Evolutionary conservation across 2,113 vertebrate species (phyloP).

Genomic region (Engystomops pustulosus): DNA sequence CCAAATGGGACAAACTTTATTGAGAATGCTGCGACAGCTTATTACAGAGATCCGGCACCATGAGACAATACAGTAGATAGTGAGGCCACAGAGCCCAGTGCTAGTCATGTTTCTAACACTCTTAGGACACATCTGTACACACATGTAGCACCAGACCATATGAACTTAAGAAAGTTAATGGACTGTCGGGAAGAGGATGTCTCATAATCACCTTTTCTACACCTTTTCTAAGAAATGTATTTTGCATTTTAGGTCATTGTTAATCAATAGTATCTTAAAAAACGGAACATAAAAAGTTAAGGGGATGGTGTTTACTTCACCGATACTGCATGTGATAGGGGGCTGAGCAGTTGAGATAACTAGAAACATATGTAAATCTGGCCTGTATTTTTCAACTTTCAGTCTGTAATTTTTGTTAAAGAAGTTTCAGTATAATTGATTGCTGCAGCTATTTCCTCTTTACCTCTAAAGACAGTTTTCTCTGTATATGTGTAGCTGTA

Average conservation of each 20-base stretch:
- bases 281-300: background rate
- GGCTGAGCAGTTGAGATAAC: constrained; percentile 67
- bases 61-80: too few species aligned
- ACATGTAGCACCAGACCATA: too few species aligned
- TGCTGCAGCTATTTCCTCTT: constrained; percentile 67
- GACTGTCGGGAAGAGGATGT: too few species aligned
- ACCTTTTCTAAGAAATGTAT: too few species aligned
- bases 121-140: too few species aligned
- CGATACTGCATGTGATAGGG: constrained; percentile 31
- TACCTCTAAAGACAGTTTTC: constrained; percentile 56
- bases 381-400: constrained; percentile 64
- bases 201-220: too few species aligned
- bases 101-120: too few species aligned
- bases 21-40: too few species aligned
- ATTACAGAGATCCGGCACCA: too few species aligned
- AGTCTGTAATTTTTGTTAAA: constrained; percentile 65
- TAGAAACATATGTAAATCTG: constrained; percentile 70
- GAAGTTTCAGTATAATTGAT: constrained; percentile 64
- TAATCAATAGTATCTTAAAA: background rate
- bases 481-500: background rate
- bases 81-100: too few species aligned
- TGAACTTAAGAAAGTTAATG: too few species aligned
- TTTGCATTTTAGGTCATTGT: background rate
- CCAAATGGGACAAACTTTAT: too few species aligned
- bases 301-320: constrained; percentile 15